Conservation (phyloP, 2,113 vertebrate genomes). For the Microcebus tavaratra region DNA sequence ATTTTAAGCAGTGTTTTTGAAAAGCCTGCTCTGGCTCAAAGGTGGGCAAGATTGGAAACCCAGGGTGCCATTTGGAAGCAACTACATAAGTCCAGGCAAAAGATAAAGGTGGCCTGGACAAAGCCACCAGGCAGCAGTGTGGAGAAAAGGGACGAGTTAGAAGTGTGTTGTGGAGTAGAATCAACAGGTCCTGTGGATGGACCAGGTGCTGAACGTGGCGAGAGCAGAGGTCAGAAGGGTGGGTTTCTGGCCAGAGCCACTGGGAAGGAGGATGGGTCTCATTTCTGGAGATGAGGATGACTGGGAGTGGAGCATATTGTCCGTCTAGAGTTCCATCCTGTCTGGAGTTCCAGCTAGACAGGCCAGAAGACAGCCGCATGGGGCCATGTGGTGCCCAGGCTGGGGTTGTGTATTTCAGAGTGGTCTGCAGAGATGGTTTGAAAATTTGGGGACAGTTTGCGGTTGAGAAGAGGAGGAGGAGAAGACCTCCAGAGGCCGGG, state of each 20-base stretch:
- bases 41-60: neutral
- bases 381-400: neutral
- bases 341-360: neutral
- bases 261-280: neutral
- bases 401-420: neutral
- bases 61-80: neutral
- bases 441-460: neutral
- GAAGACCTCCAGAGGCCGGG: neutral
- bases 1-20: neutral
- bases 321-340: neutral
- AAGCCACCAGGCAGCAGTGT: neutral
- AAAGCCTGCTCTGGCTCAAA: neutral
- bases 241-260: neutral
- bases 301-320: neutral
- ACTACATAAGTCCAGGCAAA: neutral
- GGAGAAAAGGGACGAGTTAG: neutral
- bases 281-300: neutral
- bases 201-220: neutral
- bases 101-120: neutral
- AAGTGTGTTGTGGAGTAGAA: neutral
- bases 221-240: neutral
- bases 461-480: neutral
- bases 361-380: neutral
- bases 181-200: neutral
- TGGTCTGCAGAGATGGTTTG: neutral